These are phyloP conservation scores for Eudiplozoon nipponicum DNA, from an alignment of 2,888 invertebrate genomes.

Conservation along the genomic window DNA sequence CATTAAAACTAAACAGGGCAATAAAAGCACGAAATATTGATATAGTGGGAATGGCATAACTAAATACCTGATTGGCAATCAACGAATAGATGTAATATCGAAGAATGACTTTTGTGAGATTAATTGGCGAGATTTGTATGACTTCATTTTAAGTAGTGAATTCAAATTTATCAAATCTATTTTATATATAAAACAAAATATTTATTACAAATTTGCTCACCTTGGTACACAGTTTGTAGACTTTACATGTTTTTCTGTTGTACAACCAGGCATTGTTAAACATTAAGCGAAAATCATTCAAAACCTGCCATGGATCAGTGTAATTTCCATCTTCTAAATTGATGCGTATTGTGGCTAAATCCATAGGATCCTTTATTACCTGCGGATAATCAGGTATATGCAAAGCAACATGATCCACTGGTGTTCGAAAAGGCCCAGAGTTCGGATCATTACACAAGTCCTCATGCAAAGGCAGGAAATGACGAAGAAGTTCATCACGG, in stretches of 20 bases:
- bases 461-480: conserved; percentile 12
- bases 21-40: no score
- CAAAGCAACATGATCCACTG: conserved; percentile 55
- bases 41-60: no score
- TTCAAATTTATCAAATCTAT: no score
- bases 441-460: conserved; percentile 12
- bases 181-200: no score
- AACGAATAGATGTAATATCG: no score
- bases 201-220: no score
- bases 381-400: conserved; percentile 55
- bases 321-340: conserved; percentile 72
- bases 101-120: no score
- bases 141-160: no score
- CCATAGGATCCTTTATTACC: conserved; percentile 79
- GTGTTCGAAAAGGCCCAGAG: conserved; percentile 52
- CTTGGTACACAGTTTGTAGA: conserved; percentile 89
- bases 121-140: no score
- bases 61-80: no score
- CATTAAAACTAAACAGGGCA: no score
- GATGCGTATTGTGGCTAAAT: conserved; percentile 62
- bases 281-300: conserved; percentile 97
- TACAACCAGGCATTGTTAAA: conserved; percentile 99
- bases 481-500: conserved; percentile 13
- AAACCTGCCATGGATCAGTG: conserved; percentile 87
- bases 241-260: conserved; percentile 79